Base-by-base conservation (phyloP, 2,113 vertebrate genomes). In the Xerus inauris region DNA sequence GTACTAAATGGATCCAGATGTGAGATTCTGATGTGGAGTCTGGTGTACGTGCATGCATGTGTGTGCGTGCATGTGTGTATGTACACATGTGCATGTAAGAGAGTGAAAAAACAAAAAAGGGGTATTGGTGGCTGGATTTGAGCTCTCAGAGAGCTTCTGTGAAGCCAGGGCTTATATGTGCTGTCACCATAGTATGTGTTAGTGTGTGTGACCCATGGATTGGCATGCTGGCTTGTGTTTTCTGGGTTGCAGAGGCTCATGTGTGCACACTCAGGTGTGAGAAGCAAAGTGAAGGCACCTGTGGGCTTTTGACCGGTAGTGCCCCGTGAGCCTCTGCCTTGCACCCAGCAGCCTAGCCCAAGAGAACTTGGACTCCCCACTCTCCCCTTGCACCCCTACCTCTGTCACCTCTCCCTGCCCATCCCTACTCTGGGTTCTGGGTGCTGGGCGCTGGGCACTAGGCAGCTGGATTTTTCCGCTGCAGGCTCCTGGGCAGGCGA, bases 391-490 rank as follows among this genome's bases (percentile, higher is more conserved):
- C 32, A 20, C 26, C 92, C 49, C 59, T 45, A 54, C 64, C 22
- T 71, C 59, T 73, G 91, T 79, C 90, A 87, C 88, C 72, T 47
- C 76, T 26, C 51, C 87, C 91, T 17, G 59, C 59, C 80, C 87
- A 62, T 72, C 87, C 91, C 73, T 11, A 6, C 0, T 42, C 77
- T 26, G 59, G 85, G 17, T 26, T 38, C 79, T 22, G 62, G 85
- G 67, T 24, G 8, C 75, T 54, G 64, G 45, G 83, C 47, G 28
- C 54, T 9, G 57, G 35, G 38, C 65, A 0, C 14, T 9, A 69
- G 42, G 35, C 65, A 0, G 17, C 95, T 80, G 96, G 0, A 59
- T 95, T 97, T 97, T 97, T 95, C 96, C 94, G 3, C 84, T 95
- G 32, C 40, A 32, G 88, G 88, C 35, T 91, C 22, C 89, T 81